Percentiles rank a stretch among this genome's conserved stretches.
Conservation (phyloP, 1,140 invertebrate species). For the Drosophila watanabei region DNA sequence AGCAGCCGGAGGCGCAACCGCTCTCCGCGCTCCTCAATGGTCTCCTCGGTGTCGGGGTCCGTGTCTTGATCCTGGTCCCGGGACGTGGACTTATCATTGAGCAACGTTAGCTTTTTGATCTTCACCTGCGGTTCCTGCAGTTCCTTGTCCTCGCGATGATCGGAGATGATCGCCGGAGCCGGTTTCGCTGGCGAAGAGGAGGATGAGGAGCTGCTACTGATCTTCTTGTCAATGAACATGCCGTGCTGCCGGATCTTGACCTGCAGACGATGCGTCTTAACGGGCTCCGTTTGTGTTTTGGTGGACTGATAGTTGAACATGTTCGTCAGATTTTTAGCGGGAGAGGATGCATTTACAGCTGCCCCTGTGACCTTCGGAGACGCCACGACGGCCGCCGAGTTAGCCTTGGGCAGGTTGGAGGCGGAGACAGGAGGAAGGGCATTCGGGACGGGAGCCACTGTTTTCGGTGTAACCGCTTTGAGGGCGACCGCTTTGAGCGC, state of each 20-base stretch:
- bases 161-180: background rate
- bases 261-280: slow-evolving; percentile 33
- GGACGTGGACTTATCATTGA: slow-evolving; percentile 8
- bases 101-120: background rate
- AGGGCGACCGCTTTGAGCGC: background rate
- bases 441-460: slow-evolving; percentile 1
- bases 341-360: background rate
- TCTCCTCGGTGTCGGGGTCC: slow-evolving; percentile 20
- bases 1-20: slow-evolving; percentile 48
- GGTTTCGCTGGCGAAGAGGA: slow-evolving; percentile 2
- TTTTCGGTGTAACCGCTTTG: slow-evolving; percentile 16
- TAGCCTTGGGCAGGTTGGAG: slow-evolving; percentile 18
- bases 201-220: background rate
- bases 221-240: slow-evolving; percentile 19
- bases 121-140: background rate
- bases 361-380: slow-evolving; percentile 9
- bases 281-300: slow-evolving; percentile 12
- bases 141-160: background rate
- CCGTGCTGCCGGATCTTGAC: slow-evolving; percentile 42
- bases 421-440: background rate
- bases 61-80: slow-evolving; percentile 2
- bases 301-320: slow-evolving; percentile 19
- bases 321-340: slow-evolving; percentile 1
- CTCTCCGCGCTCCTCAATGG: slow-evolving; percentile 34
- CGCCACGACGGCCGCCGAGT: slow-evolving; percentile 3